phyloP scores from a whole-genome alignment of 1,140 invertebrate genomes.

The Elymnias hypermnestra region DNA sequence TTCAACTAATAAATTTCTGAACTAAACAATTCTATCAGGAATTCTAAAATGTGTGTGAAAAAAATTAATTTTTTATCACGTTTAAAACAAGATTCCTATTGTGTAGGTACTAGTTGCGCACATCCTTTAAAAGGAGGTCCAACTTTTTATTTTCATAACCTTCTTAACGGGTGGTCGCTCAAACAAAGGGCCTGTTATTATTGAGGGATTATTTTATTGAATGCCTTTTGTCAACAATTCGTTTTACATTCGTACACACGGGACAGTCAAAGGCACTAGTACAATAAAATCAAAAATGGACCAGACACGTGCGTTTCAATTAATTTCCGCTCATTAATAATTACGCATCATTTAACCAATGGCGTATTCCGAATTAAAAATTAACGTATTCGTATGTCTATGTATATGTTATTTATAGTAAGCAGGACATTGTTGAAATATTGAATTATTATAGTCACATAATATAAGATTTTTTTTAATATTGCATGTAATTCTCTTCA shows the following conservation, averaged over 20 bases:
- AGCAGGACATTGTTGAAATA: too few species aligned
- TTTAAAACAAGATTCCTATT: not conserved
- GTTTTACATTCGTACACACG: slow-evolving; percentile 7
- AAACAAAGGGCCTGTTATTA: slow-evolving; percentile 6
- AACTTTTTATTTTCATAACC: slow-evolving; percentile 8
- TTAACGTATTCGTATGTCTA: too few species aligned
- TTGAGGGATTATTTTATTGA: slow-evolving; percentile 12
- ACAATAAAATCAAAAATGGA: not conserved
- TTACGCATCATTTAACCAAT: too few species aligned
- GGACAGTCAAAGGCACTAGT: slow-evolving; percentile 3
- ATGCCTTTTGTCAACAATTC: slow-evolving; percentile 16
- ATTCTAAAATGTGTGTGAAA: too few species aligned
- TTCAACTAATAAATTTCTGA: too few species aligned
- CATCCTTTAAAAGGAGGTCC: slow-evolving; percentile 4
- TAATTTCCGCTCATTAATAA: not conserved
- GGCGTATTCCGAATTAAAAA: too few species aligned
- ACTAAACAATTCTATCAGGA: too few species aligned
- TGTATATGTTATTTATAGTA: too few species aligned
- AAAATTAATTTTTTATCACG: not conserved
- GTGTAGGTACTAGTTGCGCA: not conserved
- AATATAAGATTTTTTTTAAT: too few species aligned
- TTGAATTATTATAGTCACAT: too few species aligned
- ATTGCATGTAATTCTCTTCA: too few species aligned
- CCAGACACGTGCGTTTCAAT: slow-evolving; percentile 7
- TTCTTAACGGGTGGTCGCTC: slow-evolving; percentile 8